These are phyloP conservation scores for Petrocephalus microphthalmus DNA, from an alignment of 2,113 vertebrate species.

Conservation along the genomic window DNA sequence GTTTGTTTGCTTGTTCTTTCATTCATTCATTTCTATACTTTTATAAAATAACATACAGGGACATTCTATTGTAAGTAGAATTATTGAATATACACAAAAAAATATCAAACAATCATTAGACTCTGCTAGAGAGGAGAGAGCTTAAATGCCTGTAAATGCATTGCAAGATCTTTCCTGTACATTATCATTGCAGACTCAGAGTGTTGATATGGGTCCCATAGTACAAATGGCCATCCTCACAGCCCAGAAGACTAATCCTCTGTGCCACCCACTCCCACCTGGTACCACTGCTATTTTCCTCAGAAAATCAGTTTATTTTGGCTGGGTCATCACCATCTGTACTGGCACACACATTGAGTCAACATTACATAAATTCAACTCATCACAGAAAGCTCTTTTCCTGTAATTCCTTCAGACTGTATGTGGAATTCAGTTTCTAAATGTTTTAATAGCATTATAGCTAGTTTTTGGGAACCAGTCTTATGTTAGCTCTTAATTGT, in stretches of 20 bases:
- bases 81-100: background rate
- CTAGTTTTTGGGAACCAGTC: background rate
- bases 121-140: background rate
- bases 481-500: background rate
- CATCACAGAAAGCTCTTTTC: conserved; percentile 30
- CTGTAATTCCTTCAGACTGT: background rate
- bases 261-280: conserved; percentile 74
- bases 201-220: conserved; percentile 57
- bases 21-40: background rate
- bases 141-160: background rate
- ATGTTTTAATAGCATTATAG: background rate
- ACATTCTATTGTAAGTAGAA: background rate
- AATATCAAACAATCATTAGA: background rate
- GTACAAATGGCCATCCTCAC: conserved; percentile 73
- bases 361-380: conserved; percentile 60
- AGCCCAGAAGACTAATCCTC: conserved; percentile 72
- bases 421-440: background rate
- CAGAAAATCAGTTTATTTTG: conserved; percentile 64
- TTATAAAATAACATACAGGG: background rate
- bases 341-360: conserved; percentile 61
- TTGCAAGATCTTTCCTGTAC: conserved; percentile 28
- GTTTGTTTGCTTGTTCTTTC: background rate
- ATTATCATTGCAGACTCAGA: conserved; percentile 40
- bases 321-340: conserved; percentile 68
- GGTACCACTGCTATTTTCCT: conserved; percentile 73